Conservation (phyloP, 2,888 invertebrate species). For the Apodemia hepburni region DNA sequence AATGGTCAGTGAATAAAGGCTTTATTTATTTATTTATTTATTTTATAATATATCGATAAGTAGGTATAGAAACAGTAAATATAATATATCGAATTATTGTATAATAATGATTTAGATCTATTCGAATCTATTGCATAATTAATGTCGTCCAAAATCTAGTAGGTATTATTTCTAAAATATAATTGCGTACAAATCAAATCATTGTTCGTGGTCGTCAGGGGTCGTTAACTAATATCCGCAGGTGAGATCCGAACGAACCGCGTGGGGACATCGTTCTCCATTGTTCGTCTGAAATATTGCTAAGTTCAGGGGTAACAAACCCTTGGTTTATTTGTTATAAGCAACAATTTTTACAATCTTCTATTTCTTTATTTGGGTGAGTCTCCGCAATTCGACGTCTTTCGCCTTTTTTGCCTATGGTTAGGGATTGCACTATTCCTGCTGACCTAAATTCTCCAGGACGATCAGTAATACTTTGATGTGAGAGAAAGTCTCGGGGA, state of each 20-base stretch:
- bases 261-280: slow-evolving; percentile 53
- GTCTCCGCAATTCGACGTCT: too few relatives aligned
- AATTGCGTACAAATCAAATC: slow-evolving; percentile 8
- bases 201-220: slow-evolving; percentile 24
- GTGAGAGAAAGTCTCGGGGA: too few relatives aligned
- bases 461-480: too few relatives aligned
- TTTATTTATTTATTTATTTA: too few relatives aligned
- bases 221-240: slow-evolving; percentile 53
- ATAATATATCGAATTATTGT: not conserved
- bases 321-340: slow-evolving; percentile 23
- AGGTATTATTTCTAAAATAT: slow-evolving; percentile 11
- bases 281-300: slow-evolving; percentile 75
- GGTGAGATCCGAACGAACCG: slow-evolving; percentile 54
- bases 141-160: slow-evolving; percentile 7
- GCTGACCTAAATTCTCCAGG: too few relatives aligned
- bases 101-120: not conserved
- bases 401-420: too few relatives aligned
- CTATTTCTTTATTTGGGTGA: too few relatives aligned
- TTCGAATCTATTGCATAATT: not conserved
- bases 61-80: too few relatives aligned
- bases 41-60: too few relatives aligned
- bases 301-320: slow-evolving; percentile 42
- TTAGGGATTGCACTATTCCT: too few relatives aligned
- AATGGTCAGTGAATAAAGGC: too few relatives aligned
- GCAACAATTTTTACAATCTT: not conserved